These are phyloP conservation scores for Fragum sueziense DNA, from an alignment of 2,888 invertebrate genomes.

Conservation along the genomic window DNA sequence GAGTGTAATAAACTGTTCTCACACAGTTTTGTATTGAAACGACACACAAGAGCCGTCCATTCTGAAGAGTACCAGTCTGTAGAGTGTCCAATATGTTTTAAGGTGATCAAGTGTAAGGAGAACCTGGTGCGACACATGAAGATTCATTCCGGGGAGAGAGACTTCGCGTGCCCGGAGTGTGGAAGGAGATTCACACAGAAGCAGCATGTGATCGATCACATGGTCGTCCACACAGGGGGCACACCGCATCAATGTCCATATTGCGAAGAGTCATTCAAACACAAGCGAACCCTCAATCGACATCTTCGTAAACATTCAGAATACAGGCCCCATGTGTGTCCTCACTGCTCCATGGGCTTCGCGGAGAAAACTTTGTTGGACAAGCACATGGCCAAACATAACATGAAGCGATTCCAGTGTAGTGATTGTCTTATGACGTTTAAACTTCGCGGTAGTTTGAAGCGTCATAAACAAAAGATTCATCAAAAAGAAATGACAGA, in stretches of 20 bases:
- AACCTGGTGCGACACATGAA: slow-evolving; percentile 38
- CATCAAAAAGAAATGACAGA: not conserved
- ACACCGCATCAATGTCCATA: slow-evolving; percentile 24
- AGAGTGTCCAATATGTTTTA: slow-evolving; percentile 46
- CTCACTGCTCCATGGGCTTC: slow-evolving; percentile 10
- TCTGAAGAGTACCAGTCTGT: slow-evolving; percentile 29
- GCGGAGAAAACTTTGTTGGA: slow-evolving; percentile 16
- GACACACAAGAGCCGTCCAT: slow-evolving; percentile 46
- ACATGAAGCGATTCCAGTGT: slow-evolving; percentile 17
- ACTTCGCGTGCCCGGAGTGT: slow-evolving; percentile 14
- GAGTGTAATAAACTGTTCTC: slow-evolving; percentile 48
- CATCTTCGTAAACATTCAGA: slow-evolving; percentile 27
- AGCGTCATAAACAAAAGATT: slow-evolving; percentile 2
- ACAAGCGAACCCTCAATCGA: slow-evolving; percentile 25
- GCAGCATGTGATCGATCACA: slow-evolving; percentile 30
- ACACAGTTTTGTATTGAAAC: slow-evolving; percentile 39
- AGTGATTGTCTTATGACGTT: slow-evolving; percentile 7
- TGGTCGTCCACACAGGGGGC: slow-evolving; percentile 27
- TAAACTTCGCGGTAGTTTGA: slow-evolving; percentile 5
- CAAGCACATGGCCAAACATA: slow-evolving; percentile 22
- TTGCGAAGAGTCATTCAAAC: slow-evolving; percentile 36
- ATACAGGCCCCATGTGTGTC: not conserved
- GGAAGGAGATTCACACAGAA: slow-evolving; percentile 23
- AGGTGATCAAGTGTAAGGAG: slow-evolving; percentile 38
- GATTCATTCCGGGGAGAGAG: slow-evolving; percentile 27